phyloP scores from a whole-genome alignment of 2,797 vertebrate species.

The Galago senegalensis region DNA sequence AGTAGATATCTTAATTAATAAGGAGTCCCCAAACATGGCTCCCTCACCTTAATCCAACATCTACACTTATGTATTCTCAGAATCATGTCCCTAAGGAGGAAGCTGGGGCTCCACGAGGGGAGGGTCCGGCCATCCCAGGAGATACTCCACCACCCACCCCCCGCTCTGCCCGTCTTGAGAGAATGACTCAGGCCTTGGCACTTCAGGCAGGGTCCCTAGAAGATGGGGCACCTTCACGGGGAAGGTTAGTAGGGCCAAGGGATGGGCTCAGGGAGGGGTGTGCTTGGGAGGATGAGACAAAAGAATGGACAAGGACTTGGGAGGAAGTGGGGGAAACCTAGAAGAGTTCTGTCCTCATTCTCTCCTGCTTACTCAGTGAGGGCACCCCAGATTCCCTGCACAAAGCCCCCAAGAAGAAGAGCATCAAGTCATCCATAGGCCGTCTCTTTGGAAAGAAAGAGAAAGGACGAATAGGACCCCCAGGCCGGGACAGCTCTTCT shows the following conservation, averaged over 20 bases:
- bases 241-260: constrained; percentile 81
- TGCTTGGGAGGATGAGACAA: not conserved
- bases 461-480: constrained; percentile 93
- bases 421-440: constrained; percentile 96
- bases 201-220: constrained; percentile 91
- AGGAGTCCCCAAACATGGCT: not conserved
- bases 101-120: constrained; percentile 83
- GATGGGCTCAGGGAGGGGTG: not conserved
- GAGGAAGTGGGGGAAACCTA: too few relatives aligned
- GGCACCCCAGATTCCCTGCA: constrained; percentile 94
- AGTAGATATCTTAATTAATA: not conserved
- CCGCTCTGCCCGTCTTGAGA: constrained; percentile 93
- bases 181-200: constrained; percentile 95
- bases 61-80: constrained; percentile 82
- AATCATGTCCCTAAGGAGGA: constrained; percentile 94
- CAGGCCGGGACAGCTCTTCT: constrained; percentile 93
- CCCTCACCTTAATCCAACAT: not conserved
- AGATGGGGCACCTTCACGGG: constrained; percentile 93
- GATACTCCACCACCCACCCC: constrained; percentile 95
- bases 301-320: not conserved
- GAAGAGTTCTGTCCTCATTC: not conserved
- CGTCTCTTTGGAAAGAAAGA: constrained; percentile 96
- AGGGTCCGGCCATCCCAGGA: constrained; percentile 93
- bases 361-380: constrained; percentile 58
- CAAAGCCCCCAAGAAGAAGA: constrained; percentile 96